Base-by-base conservation (phyloP, 92 coral and sea anemone genomes). In the Epizoanthus rinbou region DNA sequence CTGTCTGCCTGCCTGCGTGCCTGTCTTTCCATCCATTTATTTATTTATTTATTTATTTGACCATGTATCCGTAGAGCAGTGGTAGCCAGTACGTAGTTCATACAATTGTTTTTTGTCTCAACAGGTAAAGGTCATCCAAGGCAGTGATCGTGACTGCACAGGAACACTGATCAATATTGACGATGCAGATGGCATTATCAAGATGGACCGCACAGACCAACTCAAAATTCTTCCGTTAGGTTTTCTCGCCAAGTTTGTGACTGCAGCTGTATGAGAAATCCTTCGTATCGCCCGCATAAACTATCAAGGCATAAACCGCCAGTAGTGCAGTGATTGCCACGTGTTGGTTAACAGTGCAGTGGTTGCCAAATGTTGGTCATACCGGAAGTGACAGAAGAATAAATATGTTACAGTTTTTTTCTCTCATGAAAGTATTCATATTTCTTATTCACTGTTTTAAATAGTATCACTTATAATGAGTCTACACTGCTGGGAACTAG, bases 101-200 rank as follows among this genome's bases (percentile, higher is more conserved):
- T 37, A 2, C 15, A 50, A 1, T 11, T 13, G 14, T 22, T 21
- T 54, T 16, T 63, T 35, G 2, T 66, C 58, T 7, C 37, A 17
- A 14, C 76, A 95, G 98, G 98, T 95, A 13, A 95, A 94, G 75
- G 94, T 96, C 21, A 88, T 96, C 57, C 79, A 85, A 21, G 99
- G 99, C 8, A 92, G 90, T 69, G 97, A 93, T 64, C 92, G 97
- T 45, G 99, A 96, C 39, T 82, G 91, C 56, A 90, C 94, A 4
- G 99, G 99, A 11, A 96, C 98, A n/a, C 84, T 96, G 10, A 96
- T 96, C 80, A 94, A 96, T 80, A 96, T 96, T 58, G 99, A 96
- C 80, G 98, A 91, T 37, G 90, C 88, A 3, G 99, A 96, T 57
- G 99, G 96, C 6, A 94, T 96, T 73, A 96, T 96, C 11, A 96